These are phyloP conservation scores for Dreissena rostriformis DNA, from an alignment of 1,140 invertebrate species.

Conservation along the genomic window DNA sequence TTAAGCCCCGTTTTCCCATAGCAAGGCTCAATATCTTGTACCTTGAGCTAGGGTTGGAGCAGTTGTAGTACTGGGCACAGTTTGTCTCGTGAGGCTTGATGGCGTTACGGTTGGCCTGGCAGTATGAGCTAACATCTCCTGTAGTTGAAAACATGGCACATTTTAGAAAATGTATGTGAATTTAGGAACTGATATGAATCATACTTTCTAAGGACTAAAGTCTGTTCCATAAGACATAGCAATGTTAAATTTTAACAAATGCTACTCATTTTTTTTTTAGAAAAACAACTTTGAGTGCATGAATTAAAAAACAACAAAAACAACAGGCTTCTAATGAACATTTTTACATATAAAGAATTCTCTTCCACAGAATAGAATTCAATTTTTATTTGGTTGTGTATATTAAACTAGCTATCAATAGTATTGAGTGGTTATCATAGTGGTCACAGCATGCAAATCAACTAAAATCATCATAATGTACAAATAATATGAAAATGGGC, in stretches of 20 bases:
- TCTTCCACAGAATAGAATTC: too few species aligned
- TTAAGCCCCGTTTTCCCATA: too few species aligned
- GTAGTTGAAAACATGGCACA: neutral
- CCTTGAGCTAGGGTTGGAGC: constrained; percentile 39
- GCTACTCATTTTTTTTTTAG: neutral
- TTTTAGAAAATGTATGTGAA: constrained; percentile 6
- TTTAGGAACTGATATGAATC: neutral
- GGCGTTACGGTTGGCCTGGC: constrained; percentile 47
- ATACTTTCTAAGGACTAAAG: neutral
- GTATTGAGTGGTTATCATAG: too few species aligned
- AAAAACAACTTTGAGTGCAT: too few species aligned
- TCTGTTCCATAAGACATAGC: neutral
- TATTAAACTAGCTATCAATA: too few species aligned
- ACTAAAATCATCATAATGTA: too few species aligned
- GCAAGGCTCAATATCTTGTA: neutral
- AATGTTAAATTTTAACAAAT: neutral
- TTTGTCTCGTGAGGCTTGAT: constrained; percentile 60
- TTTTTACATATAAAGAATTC: too few species aligned
- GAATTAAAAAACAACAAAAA: neutral
- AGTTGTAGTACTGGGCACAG: constrained; percentile 74
- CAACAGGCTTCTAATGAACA: too few species aligned
- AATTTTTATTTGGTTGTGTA: too few species aligned
- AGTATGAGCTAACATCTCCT: constrained; percentile 58
- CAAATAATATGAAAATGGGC: too few species aligned
- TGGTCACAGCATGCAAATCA: too few species aligned